A percentile compares a stretch with the other conserved stretches of the same genome.
phyloP scores from a whole-genome alignment of 2,113 vertebrate genomes.

The Chaetura pelagica region DNA sequence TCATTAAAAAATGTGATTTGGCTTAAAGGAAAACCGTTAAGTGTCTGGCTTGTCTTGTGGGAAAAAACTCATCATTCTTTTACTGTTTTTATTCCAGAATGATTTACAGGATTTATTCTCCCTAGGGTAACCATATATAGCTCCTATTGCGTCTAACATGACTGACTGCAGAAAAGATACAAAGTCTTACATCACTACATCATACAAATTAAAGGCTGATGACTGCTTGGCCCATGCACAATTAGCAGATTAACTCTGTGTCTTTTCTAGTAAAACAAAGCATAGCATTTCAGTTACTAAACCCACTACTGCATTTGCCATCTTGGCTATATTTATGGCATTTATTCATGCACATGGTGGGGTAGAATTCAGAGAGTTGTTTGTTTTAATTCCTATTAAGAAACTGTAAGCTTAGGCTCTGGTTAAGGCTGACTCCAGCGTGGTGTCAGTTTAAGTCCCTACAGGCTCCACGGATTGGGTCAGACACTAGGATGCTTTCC shows the following conservation, averaged over 20 bases:
- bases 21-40: neutral
- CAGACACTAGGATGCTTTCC: fast-evolving
- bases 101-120: neutral
- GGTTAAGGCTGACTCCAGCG: neutral
- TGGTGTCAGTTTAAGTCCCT: neutral
- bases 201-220: neutral
- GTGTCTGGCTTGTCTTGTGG: neutral
- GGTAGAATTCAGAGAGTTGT: neutral
- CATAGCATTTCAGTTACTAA: neutral
- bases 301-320: fast-evolving
- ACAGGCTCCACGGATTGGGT: neutral
- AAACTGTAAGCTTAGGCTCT: neutral
- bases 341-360: neutral
- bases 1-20: constrained; percentile 1
- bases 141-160: neutral
- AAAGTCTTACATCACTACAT: neutral
- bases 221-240: neutral
- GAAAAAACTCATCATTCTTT: neutral
- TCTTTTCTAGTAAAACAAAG: neutral
- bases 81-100: neutral
- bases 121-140: neutral
- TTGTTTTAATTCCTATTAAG: neutral
- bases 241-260: neutral
- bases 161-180: neutral
- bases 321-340: neutral